Evolutionary conservation across 2,113 vertebrate species (phyloP), one percentile per base, ranked within the genome.

Genomic region (Percopsis transmontana): DNA sequence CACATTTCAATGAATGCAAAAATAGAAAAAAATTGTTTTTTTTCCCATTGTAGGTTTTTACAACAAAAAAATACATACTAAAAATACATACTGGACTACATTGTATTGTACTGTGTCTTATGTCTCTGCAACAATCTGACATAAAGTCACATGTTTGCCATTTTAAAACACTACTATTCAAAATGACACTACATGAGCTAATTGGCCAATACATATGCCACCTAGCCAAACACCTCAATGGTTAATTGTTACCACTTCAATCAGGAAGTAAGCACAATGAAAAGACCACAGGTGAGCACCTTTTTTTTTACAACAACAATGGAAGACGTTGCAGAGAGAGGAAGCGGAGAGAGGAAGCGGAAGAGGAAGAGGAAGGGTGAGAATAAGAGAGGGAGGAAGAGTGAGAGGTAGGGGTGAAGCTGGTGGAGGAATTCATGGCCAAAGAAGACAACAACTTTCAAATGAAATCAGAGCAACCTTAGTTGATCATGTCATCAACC

Each of bases 401-500:
- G 54, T 19, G 8, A 56, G 55, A 38, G 23, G 55, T 1, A n/a
- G 55, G 2, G 55, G 5, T 58, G 24, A n/a, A 38, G 15, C 23
- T 27, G 55, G 38, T 38, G 11, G 38, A 24, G 27, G 27, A 33
- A 5, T 1, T 33, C 27, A 33, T 33, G 27, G 1, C 1, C 27
- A 33, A 33, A 33, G 27, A 33, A 33, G 27, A 33, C 27, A 27
- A 58, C 24, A 58, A 33, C 24, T 38, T 14, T 58, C 55, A 58
- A n/a, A 58, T 33, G 55, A 58, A 38, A 58, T 58, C 24, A 33
- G 55, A 58, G 27, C 55, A 58, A 38, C 55, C 21, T 38, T 27
- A 15, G 55, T 38, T 38, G 55, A 33, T 38, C 55, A 58, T 58
- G 55, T 58, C 16, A 15, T 44, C 10, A 44, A 44, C n/a, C 42